Conservation (phyloP, 2,888 invertebrate species). For the Chrysolina americana region DNA sequence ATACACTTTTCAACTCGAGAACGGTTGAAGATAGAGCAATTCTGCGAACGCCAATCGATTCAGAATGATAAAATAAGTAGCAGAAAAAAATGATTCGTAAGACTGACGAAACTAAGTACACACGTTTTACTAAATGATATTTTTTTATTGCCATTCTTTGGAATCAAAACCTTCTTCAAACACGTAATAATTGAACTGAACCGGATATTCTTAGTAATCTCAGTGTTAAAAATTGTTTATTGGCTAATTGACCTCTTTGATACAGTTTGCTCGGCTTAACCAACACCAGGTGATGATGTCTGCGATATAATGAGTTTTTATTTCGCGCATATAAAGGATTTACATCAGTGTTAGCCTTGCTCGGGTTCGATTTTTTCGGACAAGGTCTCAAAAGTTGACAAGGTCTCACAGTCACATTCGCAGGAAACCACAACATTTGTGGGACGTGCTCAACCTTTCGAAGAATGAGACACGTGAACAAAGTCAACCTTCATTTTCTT, state of each 20-base stretch:
- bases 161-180: too few species aligned
- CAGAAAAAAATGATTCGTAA: too few species aligned
- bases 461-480: neutral
- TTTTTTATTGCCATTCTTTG: too few species aligned
- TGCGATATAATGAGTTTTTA: neutral
- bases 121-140: too few species aligned
- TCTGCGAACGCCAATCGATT: too few species aligned
- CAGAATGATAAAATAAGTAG: too few species aligned
- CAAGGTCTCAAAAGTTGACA: constrained; percentile 5
- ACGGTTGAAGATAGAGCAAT: too few species aligned
- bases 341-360: constrained; percentile 4
- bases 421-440: constrained; percentile 3
- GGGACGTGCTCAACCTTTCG: neutral
- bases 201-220: neutral
- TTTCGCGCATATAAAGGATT: neutral
- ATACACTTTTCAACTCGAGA: too few species aligned
- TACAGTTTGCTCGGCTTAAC: constrained; percentile 6
- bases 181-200: neutral
- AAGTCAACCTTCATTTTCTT: neutral
- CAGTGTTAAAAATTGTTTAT: neutral
- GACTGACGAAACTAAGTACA: too few species aligned
- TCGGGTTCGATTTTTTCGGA: constrained; percentile 10
- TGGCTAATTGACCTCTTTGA: constrained; percentile 4
- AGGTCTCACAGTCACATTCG: constrained; percentile 17
- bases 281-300: neutral